Evolutionary conservation across 1,140 invertebrate species (phyloP).

Genomic region (Neelides sp.): DNA sequence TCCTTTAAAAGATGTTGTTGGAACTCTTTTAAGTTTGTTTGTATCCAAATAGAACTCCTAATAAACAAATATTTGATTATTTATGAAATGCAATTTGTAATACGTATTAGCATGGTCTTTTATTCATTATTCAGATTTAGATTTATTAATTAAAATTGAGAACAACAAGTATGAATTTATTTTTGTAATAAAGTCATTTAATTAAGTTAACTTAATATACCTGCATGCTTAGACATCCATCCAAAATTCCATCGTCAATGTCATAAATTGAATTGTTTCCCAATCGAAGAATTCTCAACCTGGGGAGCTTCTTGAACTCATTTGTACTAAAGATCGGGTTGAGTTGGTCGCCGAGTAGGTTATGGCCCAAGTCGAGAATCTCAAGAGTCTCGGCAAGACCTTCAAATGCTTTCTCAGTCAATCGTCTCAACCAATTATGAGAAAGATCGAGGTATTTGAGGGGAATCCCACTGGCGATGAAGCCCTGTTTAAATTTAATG

Average conservation of each 20-base stretch:
- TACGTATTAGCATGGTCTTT: no score
- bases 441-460: constrained; percentile 65
- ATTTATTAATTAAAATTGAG: no score
- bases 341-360: constrained; percentile 70
- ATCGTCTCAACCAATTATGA: constrained; percentile 59
- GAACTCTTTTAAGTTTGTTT: constrained; percentile 61
- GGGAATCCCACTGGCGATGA: constrained; percentile 48
- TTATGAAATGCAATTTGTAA: neutral
- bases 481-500: constrained; percentile 37
- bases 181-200: no score
- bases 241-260: constrained; percentile 69
- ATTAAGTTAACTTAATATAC: constrained; percentile 37
- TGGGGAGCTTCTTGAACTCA: constrained; percentile 61
- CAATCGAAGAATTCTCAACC: constrained; percentile 60
- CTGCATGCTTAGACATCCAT: constrained; percentile 60
- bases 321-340: constrained; percentile 78
- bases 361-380: constrained; percentile 59
- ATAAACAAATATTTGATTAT: constrained; percentile 30
- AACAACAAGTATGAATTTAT: no score
- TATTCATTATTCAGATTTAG: no score
- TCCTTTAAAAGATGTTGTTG: constrained; percentile 61
- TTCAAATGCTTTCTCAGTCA: constrained; percentile 61
- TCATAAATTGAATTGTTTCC: constrained; percentile 62
- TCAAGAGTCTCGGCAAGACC: constrained; percentile 51
- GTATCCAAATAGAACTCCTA: constrained; percentile 66